A percentile compares a stretch with the other conserved stretches of the same genome.
Evolutionary conservation across 2,888 invertebrate genomes (phyloP).

Genomic region (Cerastis leucographa): DNA sequence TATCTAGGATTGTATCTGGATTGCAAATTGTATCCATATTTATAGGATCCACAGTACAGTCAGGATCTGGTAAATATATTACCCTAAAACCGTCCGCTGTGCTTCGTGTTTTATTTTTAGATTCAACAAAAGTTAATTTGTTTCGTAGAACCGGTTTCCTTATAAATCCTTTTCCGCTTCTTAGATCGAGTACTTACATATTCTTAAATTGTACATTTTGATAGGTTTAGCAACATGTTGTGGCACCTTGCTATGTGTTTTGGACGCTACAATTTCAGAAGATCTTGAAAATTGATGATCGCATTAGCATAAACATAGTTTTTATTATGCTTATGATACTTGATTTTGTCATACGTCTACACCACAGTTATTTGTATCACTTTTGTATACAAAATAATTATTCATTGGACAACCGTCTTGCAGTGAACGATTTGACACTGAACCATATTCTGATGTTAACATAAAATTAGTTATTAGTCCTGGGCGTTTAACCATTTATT

Average conservation of each 20-base stretch:
- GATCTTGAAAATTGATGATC: neutral
- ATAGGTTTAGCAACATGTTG: neutral
- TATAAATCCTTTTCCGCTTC: constrained; percentile 15
- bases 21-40: constrained; percentile 7
- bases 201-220: neutral
- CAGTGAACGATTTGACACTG: constrained; percentile 21
- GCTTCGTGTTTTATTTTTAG: constrained; percentile 48
- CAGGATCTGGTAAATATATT: constrained; percentile 14
- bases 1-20: constrained; percentile 4
- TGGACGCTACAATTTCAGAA: neutral
- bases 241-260: neutral
- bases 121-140: constrained; percentile 29
- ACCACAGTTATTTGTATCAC: neutral
- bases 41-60: constrained; percentile 2
- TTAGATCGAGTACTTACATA: constrained; percentile 13
- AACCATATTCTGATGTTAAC: constrained; percentile 55
- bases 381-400: constrained; percentile 7
- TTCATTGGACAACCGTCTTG: constrained; percentile 18
- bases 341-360: neutral
- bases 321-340: neutral
- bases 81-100: constrained; percentile 32
- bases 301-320: neutral
- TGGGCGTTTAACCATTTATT: constrained; percentile 68
- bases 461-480: constrained; percentile 59
- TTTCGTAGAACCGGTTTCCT: constrained; percentile 36